phyloP scores from a whole-genome alignment of 2,113 vertebrate species.

The Struthio camelus region DNA sequence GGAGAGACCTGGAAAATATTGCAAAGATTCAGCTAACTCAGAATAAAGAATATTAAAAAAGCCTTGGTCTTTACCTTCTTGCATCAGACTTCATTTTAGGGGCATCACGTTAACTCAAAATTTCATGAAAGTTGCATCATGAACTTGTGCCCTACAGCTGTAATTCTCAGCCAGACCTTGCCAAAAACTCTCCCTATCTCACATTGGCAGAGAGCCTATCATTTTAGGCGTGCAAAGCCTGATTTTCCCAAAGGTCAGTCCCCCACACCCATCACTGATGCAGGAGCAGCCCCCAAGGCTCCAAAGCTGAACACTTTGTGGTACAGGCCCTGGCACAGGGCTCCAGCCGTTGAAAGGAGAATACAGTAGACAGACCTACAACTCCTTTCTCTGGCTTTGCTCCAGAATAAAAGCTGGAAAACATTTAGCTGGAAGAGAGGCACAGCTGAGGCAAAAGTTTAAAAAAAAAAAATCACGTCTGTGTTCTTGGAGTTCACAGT shows the following conservation, averaged over 20 bases:
- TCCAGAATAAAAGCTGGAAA: neutral
- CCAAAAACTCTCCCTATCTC: neutral
- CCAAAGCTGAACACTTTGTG: neutral
- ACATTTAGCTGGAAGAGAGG: neutral
- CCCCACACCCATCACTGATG: neutral
- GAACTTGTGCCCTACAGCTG: neutral
- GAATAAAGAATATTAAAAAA: neutral
- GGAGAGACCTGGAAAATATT: neutral
- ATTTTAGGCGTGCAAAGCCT: neutral
- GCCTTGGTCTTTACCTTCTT: neutral
- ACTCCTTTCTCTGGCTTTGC: neutral
- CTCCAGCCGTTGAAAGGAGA: neutral
- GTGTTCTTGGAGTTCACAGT: too few species aligned
- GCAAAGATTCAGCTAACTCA: neutral
- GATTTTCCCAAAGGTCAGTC: neutral
- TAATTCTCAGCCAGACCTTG: neutral
- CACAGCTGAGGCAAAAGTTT: accelerated
- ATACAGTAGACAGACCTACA: neutral
- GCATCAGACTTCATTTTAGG: neutral
- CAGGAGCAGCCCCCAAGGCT: neutral
- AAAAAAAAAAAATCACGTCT: too few species aligned
- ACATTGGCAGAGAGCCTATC: neutral
- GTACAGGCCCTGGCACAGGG: neutral
- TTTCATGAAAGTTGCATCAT: neutral
- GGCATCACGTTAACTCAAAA: accelerated